A percentile compares a stretch with the other conserved stretches of the same genome.
phyloP scores from a whole-genome alignment of 2,888 invertebrate genomes.

The Nipponacmea schrenckii region DNA sequence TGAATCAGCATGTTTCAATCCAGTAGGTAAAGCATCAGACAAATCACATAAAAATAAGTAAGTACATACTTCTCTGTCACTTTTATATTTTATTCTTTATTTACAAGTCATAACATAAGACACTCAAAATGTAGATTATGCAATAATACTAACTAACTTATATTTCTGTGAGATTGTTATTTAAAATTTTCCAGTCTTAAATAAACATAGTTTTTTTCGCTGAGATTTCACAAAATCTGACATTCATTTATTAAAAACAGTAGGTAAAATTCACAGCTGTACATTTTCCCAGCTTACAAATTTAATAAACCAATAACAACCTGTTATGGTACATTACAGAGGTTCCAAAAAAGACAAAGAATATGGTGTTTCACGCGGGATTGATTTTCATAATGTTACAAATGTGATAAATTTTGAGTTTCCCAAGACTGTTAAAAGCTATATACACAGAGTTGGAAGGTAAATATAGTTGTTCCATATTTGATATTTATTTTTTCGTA shows the following conservation, averaged over 20 bases:
- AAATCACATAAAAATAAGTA: conserved; percentile 10
- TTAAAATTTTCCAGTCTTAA: no score
- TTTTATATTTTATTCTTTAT: no score
- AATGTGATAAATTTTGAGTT: conserved; percentile 99
- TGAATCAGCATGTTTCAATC: conserved; percentile 72
- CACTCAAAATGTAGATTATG: no score
- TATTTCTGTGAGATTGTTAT: no score
- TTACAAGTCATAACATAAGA: no score
- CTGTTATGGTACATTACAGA: conserved; percentile 18
- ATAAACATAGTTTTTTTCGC: no score
- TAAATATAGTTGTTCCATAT: conserved; percentile 34
- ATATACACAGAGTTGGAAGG: conserved; percentile 93
- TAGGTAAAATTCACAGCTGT: no score
- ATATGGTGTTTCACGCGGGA: conserved; percentile 94
- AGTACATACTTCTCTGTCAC: conserved; percentile 1
- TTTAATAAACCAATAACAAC: no score
- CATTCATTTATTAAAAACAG: no score
- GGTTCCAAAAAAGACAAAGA: conserved; percentile 82
- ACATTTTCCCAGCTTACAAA: no score
- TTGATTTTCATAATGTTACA: conserved; percentile 96
- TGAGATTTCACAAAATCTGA: no score
- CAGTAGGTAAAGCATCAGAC: conserved; percentile 25
- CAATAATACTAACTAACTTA: no score
- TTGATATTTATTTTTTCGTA: background rate
- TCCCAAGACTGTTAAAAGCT: conserved; percentile 87